Conservation (phyloP, 2,888 invertebrate genomes). For the Lissonota sp. region DNA sequence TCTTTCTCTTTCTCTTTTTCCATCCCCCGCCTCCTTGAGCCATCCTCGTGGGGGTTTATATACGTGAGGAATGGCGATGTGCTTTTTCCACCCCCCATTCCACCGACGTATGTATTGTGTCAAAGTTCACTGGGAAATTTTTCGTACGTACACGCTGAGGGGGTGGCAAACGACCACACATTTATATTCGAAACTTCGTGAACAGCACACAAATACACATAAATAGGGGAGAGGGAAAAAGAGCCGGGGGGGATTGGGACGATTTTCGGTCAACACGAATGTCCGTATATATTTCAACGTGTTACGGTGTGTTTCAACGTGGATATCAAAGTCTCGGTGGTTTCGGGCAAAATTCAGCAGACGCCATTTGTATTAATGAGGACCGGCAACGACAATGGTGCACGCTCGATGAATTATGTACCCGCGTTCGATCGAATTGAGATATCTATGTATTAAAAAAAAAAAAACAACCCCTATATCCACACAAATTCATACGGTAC, state of each 20-base stretch:
- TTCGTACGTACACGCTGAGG: conserved; percentile 4
- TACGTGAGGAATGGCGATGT: conserved; percentile 43
- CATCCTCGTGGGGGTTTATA: not conserved
- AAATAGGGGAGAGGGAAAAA: conserved; percentile 12
- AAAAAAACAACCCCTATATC: not conserved
- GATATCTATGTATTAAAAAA: conserved; percentile 64
- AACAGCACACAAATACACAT: conserved; percentile 49
- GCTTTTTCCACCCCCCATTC: conserved; percentile 49
- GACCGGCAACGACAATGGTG: conserved; percentile 81
- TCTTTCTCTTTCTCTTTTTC: conserved; percentile 1
- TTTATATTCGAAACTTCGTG: conserved; percentile 51
- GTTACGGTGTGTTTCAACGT: conserved; percentile 37
- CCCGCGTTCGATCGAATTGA: conserved; percentile 81
- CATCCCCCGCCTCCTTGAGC: not conserved
- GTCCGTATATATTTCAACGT: conserved; percentile 13
- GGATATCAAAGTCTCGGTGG: conserved; percentile 64
- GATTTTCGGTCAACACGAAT: conserved; percentile 56
- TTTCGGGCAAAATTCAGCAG: conserved; percentile 81
- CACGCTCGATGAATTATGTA: conserved; percentile 84
- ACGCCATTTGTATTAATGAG: conserved; percentile 84
- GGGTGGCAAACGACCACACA: not conserved
- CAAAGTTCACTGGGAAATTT: conserved; percentile 57
- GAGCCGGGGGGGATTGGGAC: conserved; percentile 20
- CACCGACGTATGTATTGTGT: conserved; percentile 66
- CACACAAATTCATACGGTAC: not conserved